Base-by-base conservation (phyloP, 1,140 invertebrate species). In the Rhynchophorus ferrugineus region DNA sequence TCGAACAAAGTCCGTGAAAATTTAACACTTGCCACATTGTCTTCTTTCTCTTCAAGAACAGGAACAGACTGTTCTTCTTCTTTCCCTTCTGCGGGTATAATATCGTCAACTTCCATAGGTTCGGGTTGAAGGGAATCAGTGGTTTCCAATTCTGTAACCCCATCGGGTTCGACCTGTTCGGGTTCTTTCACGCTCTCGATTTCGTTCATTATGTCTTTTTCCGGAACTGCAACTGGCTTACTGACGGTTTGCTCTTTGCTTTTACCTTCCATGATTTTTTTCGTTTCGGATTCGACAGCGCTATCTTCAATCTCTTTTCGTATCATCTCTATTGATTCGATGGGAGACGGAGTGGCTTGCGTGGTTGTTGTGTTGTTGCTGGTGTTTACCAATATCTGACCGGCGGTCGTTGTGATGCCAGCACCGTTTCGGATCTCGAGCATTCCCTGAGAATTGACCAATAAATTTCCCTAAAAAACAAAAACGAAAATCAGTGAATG, bases 401-500 rank as follows among this genome's bases (percentile, higher is more conserved):
- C 57, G 9, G 57, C 50, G 3, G 60, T 54, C 1, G 61, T 57
- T 3, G 56, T 54, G 2, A 61, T 60, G 45, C 61, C 49, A 44
- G 63, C 38, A 49, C 41, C 56, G 49, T 66, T 64, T 44, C 61
- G 42, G 22, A 75, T 64, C 58, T 74, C 69, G 37, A 75, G 68
- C 54, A 74, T 68, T 9, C 75, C 70, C 58, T 75, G 69, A 53
- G 67, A 76, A 59, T 75, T 75, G 57, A 75, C 70, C 54, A 75
- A 70, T 13, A 77, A 61, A 55, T 77, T 75, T 11, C 71, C 71
- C 58, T 66, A 39, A 8, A 54, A 59, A 24, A 24, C n/a, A n/a
- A n/a, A n/a, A n/a, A n/a, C n/a, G n/a, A n/a, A n/a, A n/a, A n/a
- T n/a, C n/a, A n/a, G n/a, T n/a, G n/a, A n/a, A n/a, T n/a, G n/a